phyloP scores from a whole-genome alignment of 2,888 invertebrate genomes.

The Creontiades dilutus region DNA sequence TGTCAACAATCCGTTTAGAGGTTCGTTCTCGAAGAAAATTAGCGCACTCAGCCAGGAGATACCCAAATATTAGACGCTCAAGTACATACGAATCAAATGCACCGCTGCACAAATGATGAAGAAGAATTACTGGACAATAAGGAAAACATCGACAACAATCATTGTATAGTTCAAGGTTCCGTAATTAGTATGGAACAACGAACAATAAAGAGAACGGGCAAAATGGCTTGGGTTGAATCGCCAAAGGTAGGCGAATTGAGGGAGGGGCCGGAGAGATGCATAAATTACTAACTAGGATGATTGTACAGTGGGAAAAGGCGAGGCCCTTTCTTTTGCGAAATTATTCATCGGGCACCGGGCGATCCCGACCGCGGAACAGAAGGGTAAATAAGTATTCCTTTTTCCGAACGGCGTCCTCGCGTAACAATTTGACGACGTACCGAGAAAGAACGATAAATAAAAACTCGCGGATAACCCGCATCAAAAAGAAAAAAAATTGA shows the following conservation, averaged over 20 bases:
- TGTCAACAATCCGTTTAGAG: no score
- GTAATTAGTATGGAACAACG: neutral
- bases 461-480: conserved; percentile 12
- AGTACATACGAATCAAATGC: neutral
- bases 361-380: neutral
- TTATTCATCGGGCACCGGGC: conserved; percentile 17
- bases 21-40: no score
- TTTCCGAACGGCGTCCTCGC: neutral
- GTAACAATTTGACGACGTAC: conserved; percentile 25
- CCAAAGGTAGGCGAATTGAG: conserved; percentile 3
- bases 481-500: neutral
- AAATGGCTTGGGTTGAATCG: neutral
- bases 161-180: neutral
- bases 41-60: no score
- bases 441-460: conserved; percentile 25
- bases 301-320: conserved; percentile 39
- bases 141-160: neutral
- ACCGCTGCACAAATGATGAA: neutral
- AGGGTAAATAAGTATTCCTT: conserved; percentile 36
- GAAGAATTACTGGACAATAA: neutral
- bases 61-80: neutral
- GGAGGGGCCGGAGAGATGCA: neutral
- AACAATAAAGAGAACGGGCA: neutral
- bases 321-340: conserved; percentile 36
- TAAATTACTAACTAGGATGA: conserved; percentile 33